Conservation (phyloP, 2,888 invertebrate species). For the Idaea straminata region DNA sequence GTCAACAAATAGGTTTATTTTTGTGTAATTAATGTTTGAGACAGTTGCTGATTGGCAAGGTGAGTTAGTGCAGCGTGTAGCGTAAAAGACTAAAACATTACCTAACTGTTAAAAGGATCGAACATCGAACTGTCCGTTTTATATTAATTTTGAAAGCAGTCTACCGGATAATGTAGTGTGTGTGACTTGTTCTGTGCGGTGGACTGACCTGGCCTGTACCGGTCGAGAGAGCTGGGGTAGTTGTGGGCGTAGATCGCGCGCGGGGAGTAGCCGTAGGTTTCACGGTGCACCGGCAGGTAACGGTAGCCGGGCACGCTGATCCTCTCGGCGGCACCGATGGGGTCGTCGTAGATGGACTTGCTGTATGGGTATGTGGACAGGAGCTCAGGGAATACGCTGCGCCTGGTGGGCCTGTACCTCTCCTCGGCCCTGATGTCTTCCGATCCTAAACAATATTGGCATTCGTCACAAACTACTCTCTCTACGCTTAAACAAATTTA, state of each 20-base stretch:
- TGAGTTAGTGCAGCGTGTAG: conserved; percentile 43
- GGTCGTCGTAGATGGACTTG: conserved; percentile 94
- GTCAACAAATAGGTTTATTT: conserved; percentile 36
- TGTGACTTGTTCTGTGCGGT: conserved; percentile 17
- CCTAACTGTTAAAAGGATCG: conserved; percentile 6
- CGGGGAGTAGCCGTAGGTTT: conserved; percentile 94
- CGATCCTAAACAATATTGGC: conserved; percentile 82
- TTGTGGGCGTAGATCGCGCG: conserved; percentile 93
- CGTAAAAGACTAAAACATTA: conserved; percentile 22
- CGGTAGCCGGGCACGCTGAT: conserved; percentile 94
- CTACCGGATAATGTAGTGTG: conserved; percentile 15
- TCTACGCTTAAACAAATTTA: background rate
- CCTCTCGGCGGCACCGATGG: conserved; percentile 88
- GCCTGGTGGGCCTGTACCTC: conserved; percentile 84
- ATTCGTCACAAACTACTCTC: background rate
- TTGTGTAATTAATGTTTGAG: conserved; percentile 27
- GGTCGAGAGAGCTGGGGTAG: conserved; percentile 86
- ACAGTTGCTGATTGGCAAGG: conserved; percentile 37
- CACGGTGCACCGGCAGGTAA: conserved; percentile 94
- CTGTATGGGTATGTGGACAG: conserved; percentile 86
- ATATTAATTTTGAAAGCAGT: conserved; percentile 1
- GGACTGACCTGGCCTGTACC: conserved; percentile 93
- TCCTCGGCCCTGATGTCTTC: conserved; percentile 95
- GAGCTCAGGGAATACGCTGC: conserved; percentile 88
- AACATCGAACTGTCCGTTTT: background rate